Evolutionary conservation across 2,888 invertebrate genomes (phyloP).

Genomic region (Calliphora vomitoria): DNA sequence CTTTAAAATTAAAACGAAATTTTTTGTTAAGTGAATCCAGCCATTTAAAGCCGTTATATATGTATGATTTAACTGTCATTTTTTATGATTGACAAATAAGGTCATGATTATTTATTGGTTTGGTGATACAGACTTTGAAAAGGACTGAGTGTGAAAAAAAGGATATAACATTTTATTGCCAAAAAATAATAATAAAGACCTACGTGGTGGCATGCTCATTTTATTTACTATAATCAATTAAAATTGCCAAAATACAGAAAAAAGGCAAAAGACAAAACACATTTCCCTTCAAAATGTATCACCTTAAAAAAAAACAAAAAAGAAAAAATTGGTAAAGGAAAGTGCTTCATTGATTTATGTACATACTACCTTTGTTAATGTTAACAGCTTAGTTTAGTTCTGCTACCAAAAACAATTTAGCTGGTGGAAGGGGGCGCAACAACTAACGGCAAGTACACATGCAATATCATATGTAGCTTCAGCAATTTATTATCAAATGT

Average conservation of each 20-base stretch:
- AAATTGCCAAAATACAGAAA: conserved; percentile 53
- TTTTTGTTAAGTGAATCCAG: conserved; percentile 17
- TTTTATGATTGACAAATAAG: conserved; percentile 69
- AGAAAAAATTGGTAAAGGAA: conserved; percentile 62
- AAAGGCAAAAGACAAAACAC: background rate
- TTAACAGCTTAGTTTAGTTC: conserved; percentile 50
- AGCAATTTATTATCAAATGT: conserved; percentile 25
- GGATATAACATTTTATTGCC: conserved; percentile 16
- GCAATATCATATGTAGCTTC: conserved; percentile 75
- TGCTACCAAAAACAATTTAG: conserved; percentile 39
- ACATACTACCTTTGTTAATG: conserved; percentile 41
- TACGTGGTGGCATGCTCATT: conserved; percentile 41
- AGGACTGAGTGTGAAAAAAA: background rate
- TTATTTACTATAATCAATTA: conserved; percentile 67
- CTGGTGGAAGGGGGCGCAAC: conserved; percentile 37
- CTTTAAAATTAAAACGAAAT: conserved; percentile 9
- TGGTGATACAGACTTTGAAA: background rate
- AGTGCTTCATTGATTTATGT: conserved; percentile 74
- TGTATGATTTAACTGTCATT: conserved; percentile 53
- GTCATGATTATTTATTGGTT: conserved; percentile 65
- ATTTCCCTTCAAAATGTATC: conserved; percentile 37
- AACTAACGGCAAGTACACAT: conserved; percentile 81
- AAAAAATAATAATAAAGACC: background rate
- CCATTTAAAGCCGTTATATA: background rate
- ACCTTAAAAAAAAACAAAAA: conserved; percentile 74